Evolutionary conservation across 2,113 vertebrate species (phyloP).

Genomic region (Quiscalus mexicanus): DNA sequence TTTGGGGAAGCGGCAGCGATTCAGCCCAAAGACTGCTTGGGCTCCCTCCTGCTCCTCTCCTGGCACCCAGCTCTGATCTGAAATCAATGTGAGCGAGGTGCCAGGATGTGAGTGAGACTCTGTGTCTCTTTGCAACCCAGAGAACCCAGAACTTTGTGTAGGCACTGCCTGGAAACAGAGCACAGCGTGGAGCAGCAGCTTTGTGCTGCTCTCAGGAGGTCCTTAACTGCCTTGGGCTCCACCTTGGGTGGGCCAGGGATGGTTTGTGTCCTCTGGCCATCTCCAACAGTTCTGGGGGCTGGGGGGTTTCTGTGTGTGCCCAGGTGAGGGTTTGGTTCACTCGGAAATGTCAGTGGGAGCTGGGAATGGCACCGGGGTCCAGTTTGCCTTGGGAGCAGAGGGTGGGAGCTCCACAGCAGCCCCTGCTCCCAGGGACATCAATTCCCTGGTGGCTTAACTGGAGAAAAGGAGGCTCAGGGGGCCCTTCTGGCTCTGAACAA

Average conservation of each 20-base stretch:
- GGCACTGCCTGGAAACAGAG: neutral
- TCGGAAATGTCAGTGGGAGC: accelerated
- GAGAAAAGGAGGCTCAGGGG: neutral
- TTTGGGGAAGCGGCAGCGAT: neutral
- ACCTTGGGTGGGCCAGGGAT: accelerated
- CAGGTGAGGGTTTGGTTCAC: neutral
- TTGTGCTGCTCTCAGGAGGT: neutral
- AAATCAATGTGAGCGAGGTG: slow-evolving; percentile 42
- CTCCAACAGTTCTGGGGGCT: accelerated
- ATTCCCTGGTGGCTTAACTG: neutral
- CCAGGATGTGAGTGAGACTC: slow-evolving; percentile 41
- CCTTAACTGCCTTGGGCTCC: neutral
- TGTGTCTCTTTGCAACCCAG: neutral
- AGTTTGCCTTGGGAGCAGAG: neutral
- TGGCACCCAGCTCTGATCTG: slow-evolving; percentile 11
- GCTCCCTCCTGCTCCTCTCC: neutral
- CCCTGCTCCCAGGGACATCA: neutral
- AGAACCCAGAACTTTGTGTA: neutral
- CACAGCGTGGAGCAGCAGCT: accelerated
- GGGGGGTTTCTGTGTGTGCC: accelerated
- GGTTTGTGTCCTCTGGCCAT: neutral
- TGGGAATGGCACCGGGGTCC: accelerated
- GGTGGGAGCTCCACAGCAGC: neutral
- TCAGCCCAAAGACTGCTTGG: neutral
- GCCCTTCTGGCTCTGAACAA: neutral